Base-by-base conservation (phyloP, 1,140 invertebrate genomes). In the Drosophila watanabei region DNA sequence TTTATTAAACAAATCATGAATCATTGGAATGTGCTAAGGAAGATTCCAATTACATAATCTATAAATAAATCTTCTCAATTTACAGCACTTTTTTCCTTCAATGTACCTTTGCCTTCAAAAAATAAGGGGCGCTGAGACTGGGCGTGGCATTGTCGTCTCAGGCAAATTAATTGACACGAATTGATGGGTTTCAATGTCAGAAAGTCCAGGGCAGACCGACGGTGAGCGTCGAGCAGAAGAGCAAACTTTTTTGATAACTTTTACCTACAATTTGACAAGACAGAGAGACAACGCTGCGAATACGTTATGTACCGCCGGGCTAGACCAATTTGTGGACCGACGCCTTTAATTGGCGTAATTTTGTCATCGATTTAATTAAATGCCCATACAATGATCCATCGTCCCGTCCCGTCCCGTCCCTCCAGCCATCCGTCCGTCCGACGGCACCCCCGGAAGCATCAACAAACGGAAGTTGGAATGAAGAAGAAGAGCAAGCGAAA, bases 301-400 rank as follows among this genome's bases (percentile, higher is more conserved):
- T 79, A 79, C 81, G 78, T 72, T 57, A 82, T 82, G 63, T 61
- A 18, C 56, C 60, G 18, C 52, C 60, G 65, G 85, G 63, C 82
- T 85, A 79, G 82, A 89, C 64, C 78, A 90, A 82, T 86, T 90
- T 89, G 65, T 70, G 79, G 71, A 90, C 8, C 75, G 75, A 79
- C 79, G 79, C 77, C 84, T 89, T 89, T 90, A 89, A 89, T 89
- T 90, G 85, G 64, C 86, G 86, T 90, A 89, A 89, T 90, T 90
- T 89, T 90, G 84, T 88, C 84, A 89, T 90, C 85, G 86, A 89
- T 90, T 89, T 85, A 89, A 89, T 90, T 89, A 89, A 89, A 89
- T 85, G 81, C 62, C 85, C 85, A 79, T 81, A 75, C 82, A 79
- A 80, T 79, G 65, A 80, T 88, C 78, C 73, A 59, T 35, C 59